Evolutionary conservation across 2,888 invertebrate species (phyloP).

Genomic region (Drosophila emarginata): DNA sequence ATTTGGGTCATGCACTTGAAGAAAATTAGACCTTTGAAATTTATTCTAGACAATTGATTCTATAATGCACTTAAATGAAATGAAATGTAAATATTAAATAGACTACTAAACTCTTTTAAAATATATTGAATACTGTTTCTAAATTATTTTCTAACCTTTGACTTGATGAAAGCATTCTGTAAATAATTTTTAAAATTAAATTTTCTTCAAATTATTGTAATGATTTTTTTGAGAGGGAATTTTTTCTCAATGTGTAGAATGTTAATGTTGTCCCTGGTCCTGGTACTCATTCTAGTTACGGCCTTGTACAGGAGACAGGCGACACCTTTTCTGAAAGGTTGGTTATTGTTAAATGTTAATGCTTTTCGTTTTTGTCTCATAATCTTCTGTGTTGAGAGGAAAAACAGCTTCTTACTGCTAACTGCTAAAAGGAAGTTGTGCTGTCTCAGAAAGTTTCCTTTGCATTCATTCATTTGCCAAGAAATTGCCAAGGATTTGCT

Average conservation of each 20-base stretch:
- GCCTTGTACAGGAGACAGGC: conserved; percentile 59
- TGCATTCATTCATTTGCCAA: neutral
- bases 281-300: neutral
- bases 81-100: too few species aligned
- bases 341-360: conserved; percentile 53
- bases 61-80: too few species aligned
- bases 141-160: too few species aligned
- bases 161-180: too few species aligned
- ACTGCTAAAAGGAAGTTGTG: conserved; percentile 35
- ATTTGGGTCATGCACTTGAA: conserved; percentile 20
- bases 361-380: conserved; percentile 40
- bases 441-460: conserved; percentile 41
- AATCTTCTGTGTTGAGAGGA: conserved; percentile 52
- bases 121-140: too few species aligned
- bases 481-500: neutral
- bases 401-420: conserved; percentile 69
- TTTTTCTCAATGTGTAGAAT: neutral
- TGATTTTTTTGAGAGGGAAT: neutral
- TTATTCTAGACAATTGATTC: too few species aligned
- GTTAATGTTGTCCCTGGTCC: neutral
- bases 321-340: conserved; percentile 70
- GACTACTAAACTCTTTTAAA: too few species aligned
- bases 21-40: neutral
- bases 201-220: too few species aligned
- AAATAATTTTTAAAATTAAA: too few species aligned